These are phyloP conservation scores for Akabosia matsudoensis DNA, from an alignment of 1,140 invertebrate species.

Conservation along the genomic window DNA sequence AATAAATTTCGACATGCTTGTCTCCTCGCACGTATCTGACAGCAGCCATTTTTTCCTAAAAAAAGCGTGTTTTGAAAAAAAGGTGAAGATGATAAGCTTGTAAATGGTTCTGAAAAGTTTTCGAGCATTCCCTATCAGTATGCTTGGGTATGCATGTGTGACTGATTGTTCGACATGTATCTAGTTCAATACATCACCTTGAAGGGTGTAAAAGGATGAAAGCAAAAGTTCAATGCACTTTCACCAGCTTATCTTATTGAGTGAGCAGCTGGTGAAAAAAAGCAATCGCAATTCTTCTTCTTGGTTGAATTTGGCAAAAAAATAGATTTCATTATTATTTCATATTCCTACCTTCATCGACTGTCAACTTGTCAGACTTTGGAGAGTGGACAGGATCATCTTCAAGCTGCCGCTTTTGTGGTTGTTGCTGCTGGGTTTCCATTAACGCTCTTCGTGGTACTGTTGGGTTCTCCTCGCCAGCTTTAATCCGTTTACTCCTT, in stretches of 20 bases:
- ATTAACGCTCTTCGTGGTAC: not conserved
- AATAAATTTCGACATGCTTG: not conserved
- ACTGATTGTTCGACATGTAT: not conserved
- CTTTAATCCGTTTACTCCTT: constrained; percentile 15
- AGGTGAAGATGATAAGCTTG: not conserved
- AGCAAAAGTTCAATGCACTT: not conserved
- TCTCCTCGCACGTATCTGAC: not conserved
- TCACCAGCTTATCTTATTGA: not conserved
- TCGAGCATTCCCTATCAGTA: not conserved
- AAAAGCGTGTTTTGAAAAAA: not conserved
- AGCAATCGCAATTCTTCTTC: not conserved
- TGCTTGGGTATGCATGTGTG: not conserved
- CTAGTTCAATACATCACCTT: not conserved
- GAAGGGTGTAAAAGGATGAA: not conserved
- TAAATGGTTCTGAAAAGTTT: not conserved
- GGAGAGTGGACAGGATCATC: constrained; percentile 25
- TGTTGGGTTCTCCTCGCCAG: not conserved
- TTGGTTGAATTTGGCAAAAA: not conserved
- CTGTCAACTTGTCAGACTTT: constrained; percentile 43
- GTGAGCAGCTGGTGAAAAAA: not conserved
- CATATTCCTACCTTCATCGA: constrained; percentile 45
- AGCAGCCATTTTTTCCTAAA: not conserved
- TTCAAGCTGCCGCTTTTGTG: not conserved
- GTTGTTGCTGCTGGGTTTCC: not conserved
- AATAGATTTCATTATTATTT: not conserved